These are phyloP conservation scores for Nebria salina DNA, from an alignment of 2,888 invertebrate genomes.

Conservation along the genomic window DNA sequence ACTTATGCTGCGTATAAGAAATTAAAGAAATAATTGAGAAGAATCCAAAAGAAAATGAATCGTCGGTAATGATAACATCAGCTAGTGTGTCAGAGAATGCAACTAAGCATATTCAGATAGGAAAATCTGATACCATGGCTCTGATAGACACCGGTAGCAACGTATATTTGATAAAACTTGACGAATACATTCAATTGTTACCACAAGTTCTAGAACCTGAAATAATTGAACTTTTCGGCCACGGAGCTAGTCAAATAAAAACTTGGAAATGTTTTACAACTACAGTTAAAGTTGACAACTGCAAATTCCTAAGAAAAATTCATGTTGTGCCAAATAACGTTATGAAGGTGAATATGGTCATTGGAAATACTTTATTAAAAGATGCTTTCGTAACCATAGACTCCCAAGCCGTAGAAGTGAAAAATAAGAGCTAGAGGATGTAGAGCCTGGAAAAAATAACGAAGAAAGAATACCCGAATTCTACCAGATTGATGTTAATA, in stretches of 20 bases:
- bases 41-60: too few relatives aligned
- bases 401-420: too few relatives aligned
- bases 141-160: slow-evolving; percentile 43
- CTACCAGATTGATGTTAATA: too few relatives aligned
- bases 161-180: slow-evolving; percentile 17
- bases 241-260: background rate
- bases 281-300: slow-evolving; percentile 1
- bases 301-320: slow-evolving; percentile 2
- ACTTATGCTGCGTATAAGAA: too few relatives aligned
- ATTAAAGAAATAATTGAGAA: too few relatives aligned
- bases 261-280: slow-evolving; percentile 26
- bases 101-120: background rate
- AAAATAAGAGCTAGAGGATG: too few relatives aligned
- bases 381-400: slow-evolving; percentile 9
- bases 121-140: background rate
- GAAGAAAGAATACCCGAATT: too few relatives aligned
- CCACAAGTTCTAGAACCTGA: background rate
- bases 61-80: too few relatives aligned
- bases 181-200: slow-evolving; percentile 6
- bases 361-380: slow-evolving; percentile 31
- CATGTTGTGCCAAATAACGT: slow-evolving; percentile 35
- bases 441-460: too few relatives aligned
- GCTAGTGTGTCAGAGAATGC: background rate
- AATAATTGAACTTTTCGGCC: background rate
- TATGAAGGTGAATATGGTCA: slow-evolving; percentile 16